Evolutionary conservation across 2,888 invertebrate genomes (phyloP).

Genomic region (Drosophila borealis): DNA sequence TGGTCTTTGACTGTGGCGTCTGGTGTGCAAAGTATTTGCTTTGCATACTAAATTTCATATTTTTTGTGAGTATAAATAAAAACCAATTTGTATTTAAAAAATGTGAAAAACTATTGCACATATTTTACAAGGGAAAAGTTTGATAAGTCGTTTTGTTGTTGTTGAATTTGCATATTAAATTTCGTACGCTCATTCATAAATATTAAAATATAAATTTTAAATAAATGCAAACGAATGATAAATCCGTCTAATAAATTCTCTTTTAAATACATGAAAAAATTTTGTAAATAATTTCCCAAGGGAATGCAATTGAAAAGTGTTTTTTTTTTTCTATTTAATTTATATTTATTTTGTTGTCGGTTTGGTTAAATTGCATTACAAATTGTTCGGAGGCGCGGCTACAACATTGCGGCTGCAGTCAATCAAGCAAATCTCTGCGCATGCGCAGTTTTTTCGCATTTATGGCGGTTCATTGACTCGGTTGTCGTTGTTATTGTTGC

Average conservation of each 20-base stretch:
- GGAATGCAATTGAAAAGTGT: slow-evolving; percentile 12
- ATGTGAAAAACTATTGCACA: not conserved
- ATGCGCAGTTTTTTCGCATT: slow-evolving; percentile 70
- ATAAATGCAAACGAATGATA: not conserved
- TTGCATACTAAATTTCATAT: slow-evolving; percentile 90
- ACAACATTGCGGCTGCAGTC: slow-evolving; percentile 56
- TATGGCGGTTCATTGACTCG: slow-evolving; percentile 67
- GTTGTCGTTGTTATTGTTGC: slow-evolving; percentile 11
- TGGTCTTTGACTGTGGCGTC: slow-evolving; percentile 87
- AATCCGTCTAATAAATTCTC: not conserved
- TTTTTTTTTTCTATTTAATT: slow-evolving; percentile 13
- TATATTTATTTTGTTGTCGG: slow-evolving; percentile 8
- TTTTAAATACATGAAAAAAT: slow-evolving; percentile 1
- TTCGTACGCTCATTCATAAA: too few relatives aligned
- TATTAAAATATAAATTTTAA: not conserved
- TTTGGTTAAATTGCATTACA: slow-evolving; percentile 45
- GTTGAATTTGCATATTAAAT: too few relatives aligned
- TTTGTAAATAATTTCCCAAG: slow-evolving; percentile 20
- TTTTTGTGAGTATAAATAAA: slow-evolving; percentile 88
- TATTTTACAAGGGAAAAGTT: not conserved
- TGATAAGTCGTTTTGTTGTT: not conserved
- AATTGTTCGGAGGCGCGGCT: slow-evolving; percentile 47
- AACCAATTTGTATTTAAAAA: not conserved
- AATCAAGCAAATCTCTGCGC: slow-evolving; percentile 79
- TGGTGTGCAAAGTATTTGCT: slow-evolving; percentile 90